Evolutionary conservation across 2,888 invertebrate species (phyloP), one percentile per base, ranked within the genome.

Genomic region (Heterodera filipjevi): DNA sequence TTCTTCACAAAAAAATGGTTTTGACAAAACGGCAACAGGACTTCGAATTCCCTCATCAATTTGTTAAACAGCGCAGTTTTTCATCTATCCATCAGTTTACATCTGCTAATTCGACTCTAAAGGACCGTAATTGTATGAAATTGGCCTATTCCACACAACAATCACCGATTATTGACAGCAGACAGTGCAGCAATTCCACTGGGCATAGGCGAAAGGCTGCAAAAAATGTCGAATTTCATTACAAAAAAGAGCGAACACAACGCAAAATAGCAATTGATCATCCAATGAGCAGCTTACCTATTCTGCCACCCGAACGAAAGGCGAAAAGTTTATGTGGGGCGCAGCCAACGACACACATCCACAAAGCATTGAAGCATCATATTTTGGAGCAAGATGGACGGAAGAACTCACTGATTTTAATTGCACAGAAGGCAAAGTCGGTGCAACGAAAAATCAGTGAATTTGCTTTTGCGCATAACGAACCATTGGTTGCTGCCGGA

Each of bases 11-110:
- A 66, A 68, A 68, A 35, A 68, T 68, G 68, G 68, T 33, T 8
- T 33, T 35, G 33, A 19, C 68, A 35, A 68, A 14, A 33, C 22
- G 12, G 39, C 6, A 68, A 33, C 16, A 35, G 33, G 19, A 35
- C 68, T 5, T 33, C 16, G 33, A 74, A 33, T 44, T 49, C 12
- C 75, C 44, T 64, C 75, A 27, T n/a, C 68, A 27, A 64, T 75
- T 75, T 39, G 68, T 75, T 32, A 30, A 75, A 30, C 75, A 75
- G 33, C 66, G 35, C 30, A 75, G 75, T 75, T 75, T 75, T 59
- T 19, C 75, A 32, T 75, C 66, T 27, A 22, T 66, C 30, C 59
- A 64, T 19, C 75, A 75, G 59, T 75, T 75, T 39, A 30, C 44
- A 27, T 44, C 66, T 27, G 22, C 22, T 16, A 73, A 73, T 73